These are phyloP conservation scores for Corapipo altera DNA, from an alignment of 2,113 vertebrate genomes.

Conservation along the genomic window DNA sequence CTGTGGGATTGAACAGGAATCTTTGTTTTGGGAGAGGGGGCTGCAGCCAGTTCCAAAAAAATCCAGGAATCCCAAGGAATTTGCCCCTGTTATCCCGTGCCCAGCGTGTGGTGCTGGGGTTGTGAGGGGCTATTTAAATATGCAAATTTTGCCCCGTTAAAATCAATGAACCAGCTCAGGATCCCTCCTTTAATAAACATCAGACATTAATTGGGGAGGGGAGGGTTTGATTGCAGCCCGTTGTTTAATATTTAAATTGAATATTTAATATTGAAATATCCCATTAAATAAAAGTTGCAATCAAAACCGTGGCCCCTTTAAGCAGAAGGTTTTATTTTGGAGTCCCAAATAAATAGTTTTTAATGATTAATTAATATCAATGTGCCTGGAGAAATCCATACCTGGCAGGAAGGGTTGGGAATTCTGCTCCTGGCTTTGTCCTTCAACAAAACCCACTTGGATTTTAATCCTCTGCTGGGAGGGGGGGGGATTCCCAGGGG, in stretches of 20 bases:
- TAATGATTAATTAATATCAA: not conserved
- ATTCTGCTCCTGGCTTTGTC: not conserved
- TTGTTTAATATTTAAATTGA: not conserved
- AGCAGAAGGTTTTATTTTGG: not conserved
- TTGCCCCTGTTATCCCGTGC: not conserved
- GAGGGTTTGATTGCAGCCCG: not conserved
- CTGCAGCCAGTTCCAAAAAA: not conserved
- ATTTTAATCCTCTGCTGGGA: not conserved
- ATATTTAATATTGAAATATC: not conserved
- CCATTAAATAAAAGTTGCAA: not conserved
- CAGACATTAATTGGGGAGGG: not conserved
- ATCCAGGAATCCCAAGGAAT: not conserved
- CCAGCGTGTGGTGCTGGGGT: not conserved
- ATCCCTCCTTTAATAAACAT: not conserved
- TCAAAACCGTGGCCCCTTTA: not conserved
- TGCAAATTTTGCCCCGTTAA: not conserved
- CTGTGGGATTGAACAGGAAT: not conserved
- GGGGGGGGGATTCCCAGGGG: too few species aligned
- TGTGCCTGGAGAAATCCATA: not conserved
- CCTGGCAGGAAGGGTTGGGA: not conserved
- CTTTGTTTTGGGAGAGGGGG: not conserved
- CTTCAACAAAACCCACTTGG: not conserved
- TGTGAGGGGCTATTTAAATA: not conserved
- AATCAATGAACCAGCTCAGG: not conserved
- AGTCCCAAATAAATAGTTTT: not conserved